phyloP scores from a whole-genome alignment of 1,140 invertebrate species.

The Artemia franciscana region DNA sequence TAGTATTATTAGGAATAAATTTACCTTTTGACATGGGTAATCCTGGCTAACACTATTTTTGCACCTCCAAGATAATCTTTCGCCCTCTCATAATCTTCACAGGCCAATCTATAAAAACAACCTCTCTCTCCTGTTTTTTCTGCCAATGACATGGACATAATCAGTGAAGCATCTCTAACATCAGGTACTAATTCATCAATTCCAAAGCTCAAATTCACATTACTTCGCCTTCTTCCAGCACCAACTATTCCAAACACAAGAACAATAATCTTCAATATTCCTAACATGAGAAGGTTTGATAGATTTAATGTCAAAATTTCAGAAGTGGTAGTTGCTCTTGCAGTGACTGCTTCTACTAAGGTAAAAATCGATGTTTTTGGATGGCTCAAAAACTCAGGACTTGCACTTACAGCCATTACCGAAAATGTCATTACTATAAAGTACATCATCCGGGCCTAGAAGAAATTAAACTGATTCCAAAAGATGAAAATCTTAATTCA shows the following conservation, averaged over 20 bases:
- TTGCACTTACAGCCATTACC: too few species aligned
- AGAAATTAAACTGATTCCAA: too few species aligned
- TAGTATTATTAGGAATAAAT: too few species aligned
- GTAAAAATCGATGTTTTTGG: background rate
- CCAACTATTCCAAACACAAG: constrained; percentile 37
- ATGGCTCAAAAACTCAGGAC: too few species aligned
- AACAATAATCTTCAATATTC: constrained; percentile 53
- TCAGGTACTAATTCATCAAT: constrained; percentile 23
- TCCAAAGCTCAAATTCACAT: constrained; percentile 27
- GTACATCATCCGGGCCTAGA: too few species aligned
- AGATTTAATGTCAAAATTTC: constrained; percentile 57
- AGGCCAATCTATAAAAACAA: constrained; percentile 49
- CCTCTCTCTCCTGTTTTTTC: constrained; percentile 32
- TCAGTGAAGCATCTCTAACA: constrained; percentile 37
- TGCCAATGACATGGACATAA: constrained; percentile 40
- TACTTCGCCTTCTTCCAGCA: background rate
- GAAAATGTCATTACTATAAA: too few species aligned
- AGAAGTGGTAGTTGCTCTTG: constrained; percentile 16
- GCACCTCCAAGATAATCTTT: constrained; percentile 44
- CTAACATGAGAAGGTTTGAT: constrained; percentile 48
- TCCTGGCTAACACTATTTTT: constrained; percentile 40
- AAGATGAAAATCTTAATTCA: too few species aligned
- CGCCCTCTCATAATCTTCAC: constrained; percentile 41
- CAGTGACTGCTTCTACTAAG: background rate
- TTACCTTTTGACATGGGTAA: constrained; percentile 40